Percentiles rank a stretch among this genome's conserved stretches.
These are phyloP conservation scores for Rapana venosa DNA, from an alignment of 2,888 invertebrate genomes.

Conservation along the genomic window DNA sequence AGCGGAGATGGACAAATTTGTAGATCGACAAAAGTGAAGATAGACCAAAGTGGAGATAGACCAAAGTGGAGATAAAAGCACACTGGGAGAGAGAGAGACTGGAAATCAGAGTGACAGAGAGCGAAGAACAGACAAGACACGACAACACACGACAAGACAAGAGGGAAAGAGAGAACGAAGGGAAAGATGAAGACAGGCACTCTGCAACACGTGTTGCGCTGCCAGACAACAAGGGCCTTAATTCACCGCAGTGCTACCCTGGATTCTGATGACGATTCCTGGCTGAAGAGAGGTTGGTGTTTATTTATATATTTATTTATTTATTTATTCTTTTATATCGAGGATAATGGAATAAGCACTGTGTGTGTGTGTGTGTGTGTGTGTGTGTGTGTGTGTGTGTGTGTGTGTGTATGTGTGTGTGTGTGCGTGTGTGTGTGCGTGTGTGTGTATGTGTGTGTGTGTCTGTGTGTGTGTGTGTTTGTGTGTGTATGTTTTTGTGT, in stretches of 20 bases:
- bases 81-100: background rate
- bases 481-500: background rate
- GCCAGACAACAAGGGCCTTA: conserved; percentile 39
- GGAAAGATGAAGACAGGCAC: background rate
- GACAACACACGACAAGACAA: background rate
- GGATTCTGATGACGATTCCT: conserved; percentile 33
- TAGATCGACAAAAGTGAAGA: too few species aligned
- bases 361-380: conserved; percentile 8
- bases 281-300: conserved; percentile 20
- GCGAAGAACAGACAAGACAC: background rate
- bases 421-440: conserved; percentile 5
- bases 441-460: conserved; percentile 7
- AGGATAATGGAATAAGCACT: too few species aligned
- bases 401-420: conserved; percentile 18
- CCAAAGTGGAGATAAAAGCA: too few species aligned
- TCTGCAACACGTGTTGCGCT: conserved; percentile 20
- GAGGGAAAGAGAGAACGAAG: background rate
- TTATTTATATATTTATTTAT: too few species aligned
- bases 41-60: too few species aligned
- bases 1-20: too few species aligned
- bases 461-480: background rate
- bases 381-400: conserved; percentile 5
- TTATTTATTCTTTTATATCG: too few species aligned
- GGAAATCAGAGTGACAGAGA: background rate
- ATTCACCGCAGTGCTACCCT: conserved; percentile 23